These are phyloP conservation scores for Antheraea pernyi DNA, from an alignment of 1,140 invertebrate genomes.

Conservation along the genomic window DNA sequence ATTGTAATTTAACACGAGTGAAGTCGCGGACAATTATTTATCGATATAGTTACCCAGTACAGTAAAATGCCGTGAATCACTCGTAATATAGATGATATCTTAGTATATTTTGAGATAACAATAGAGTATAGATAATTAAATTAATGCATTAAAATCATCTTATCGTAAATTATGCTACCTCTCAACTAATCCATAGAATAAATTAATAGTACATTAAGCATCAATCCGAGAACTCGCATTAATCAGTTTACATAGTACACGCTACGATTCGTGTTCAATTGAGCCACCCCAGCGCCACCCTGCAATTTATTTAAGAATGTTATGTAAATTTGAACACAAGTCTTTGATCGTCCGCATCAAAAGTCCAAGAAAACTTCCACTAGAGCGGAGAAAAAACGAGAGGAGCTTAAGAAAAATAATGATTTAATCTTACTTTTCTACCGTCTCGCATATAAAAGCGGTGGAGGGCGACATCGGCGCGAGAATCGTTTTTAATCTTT, in stretches of 20 bases:
- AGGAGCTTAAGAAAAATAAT: constrained; percentile 79
- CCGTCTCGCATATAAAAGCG: constrained; percentile 75
- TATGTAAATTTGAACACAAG: constrained; percentile 78
- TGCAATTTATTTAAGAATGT: constrained; percentile 78
- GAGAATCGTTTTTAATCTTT: constrained; percentile 81
- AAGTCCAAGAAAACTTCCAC: constrained; percentile 74
- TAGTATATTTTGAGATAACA: neutral
- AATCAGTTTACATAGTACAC: constrained; percentile 66
- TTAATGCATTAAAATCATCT: neutral
- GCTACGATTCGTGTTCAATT: constrained; percentile 49
- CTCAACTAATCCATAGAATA: constrained; percentile 56
- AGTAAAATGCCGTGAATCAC: no score
- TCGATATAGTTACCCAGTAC: no score
- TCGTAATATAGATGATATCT: neutral
- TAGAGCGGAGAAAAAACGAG: constrained; percentile 70
- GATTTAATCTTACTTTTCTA: constrained; percentile 77
- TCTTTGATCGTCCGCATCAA: constrained; percentile 78
- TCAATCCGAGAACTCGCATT: constrained; percentile 59
- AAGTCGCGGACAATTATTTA: no score
- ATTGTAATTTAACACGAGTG: no score
- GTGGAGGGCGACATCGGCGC: constrained; percentile 44
- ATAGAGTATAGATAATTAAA: neutral
- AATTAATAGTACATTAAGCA: constrained; percentile 70
- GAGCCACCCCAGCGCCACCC: constrained; percentile 46
- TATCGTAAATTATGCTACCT: constrained; percentile 38